Percentiles rank a stretch among this genome's conserved stretches.
Evolutionary conservation across 2,113 vertebrate genomes (phyloP).

Genomic region (Cisticola juncidis): DNA sequence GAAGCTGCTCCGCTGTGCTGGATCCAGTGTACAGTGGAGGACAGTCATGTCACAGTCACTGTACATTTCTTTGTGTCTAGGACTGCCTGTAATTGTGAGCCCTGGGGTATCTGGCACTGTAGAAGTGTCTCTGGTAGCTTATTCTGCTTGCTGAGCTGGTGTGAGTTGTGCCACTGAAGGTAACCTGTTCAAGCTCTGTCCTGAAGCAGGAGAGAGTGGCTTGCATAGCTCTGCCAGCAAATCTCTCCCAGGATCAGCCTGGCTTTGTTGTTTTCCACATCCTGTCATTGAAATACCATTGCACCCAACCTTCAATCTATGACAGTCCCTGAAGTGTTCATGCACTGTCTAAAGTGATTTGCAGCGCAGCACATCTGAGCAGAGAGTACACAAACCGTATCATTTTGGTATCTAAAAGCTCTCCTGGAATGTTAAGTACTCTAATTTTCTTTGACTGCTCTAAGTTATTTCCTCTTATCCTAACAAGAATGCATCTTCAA

Average conservation of each 20-base stretch:
- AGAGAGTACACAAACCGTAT: background rate
- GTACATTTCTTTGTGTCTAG: background rate
- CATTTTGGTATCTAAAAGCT: background rate
- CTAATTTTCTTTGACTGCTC: background rate
- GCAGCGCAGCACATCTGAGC: background rate
- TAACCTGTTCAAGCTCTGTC: background rate
- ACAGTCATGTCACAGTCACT: background rate
- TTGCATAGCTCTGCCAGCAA: background rate
- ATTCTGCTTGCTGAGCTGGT: background rate
- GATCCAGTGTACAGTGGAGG: background rate
- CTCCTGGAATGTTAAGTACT: background rate
- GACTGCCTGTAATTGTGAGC: background rate
- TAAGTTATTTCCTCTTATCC: background rate
- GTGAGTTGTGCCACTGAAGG: accelerated
- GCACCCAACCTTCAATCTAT: background rate
- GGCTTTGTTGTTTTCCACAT: background rate
- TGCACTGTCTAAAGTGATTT: background rate
- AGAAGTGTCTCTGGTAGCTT: background rate
- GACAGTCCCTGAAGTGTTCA: background rate
- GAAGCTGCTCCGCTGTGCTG: background rate
- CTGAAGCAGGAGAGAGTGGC: background rate
- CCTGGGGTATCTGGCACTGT: background rate
- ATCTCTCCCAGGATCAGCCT: background rate
- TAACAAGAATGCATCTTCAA: background rate
- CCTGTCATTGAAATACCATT: background rate